A percentile compares a stretch with the other conserved stretches of the same genome.
Evolutionary conservation across 2,797 vertebrate genomes (phyloP).

Genomic region (Xyrichtys novacula): DNA sequence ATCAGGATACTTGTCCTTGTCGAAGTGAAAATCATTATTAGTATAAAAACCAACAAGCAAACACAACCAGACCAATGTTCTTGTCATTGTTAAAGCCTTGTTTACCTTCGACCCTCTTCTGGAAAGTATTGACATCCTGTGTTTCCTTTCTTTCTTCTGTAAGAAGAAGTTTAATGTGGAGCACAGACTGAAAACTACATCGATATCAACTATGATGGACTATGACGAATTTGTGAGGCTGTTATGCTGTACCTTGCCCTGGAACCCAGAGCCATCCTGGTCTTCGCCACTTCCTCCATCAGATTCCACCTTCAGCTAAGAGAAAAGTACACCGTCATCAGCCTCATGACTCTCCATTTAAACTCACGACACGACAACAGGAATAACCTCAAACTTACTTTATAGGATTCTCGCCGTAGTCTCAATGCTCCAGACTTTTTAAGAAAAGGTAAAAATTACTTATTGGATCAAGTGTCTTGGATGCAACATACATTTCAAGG

Average conservation of each 20-base stretch:
- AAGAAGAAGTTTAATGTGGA: not conserved
- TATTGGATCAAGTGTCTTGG: not conserved
- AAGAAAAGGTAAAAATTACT: not conserved
- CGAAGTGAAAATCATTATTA: not conserved
- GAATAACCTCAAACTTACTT: conserved; percentile 34
- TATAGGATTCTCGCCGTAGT: conserved; percentile 78
- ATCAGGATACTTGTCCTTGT: conserved; percentile 61
- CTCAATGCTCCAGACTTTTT: conserved; percentile 75
- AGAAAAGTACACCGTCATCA: not conserved
- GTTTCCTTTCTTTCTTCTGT: conserved; percentile 76
- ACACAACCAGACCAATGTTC: not conserved
- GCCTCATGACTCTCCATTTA: not conserved
- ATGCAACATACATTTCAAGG: not conserved
- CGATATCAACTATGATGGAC: not conserved
- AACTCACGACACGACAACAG: too few relatives aligned
- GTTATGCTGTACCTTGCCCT: conserved; percentile 56
- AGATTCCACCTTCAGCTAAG: conserved; percentile 39
- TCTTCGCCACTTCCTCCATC: conserved; percentile 64
- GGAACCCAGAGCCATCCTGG: conserved; percentile 25
- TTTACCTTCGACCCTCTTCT: conserved; percentile 79
- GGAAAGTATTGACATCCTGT: conserved; percentile 47
- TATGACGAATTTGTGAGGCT: fast-evolving
- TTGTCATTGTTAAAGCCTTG: fast-evolving
- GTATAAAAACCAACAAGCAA: not conserved
- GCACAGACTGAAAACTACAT: not conserved